Base-by-base conservation (phyloP, 2,888 invertebrate genomes). In the Eutolmus rufibarbis region DNA sequence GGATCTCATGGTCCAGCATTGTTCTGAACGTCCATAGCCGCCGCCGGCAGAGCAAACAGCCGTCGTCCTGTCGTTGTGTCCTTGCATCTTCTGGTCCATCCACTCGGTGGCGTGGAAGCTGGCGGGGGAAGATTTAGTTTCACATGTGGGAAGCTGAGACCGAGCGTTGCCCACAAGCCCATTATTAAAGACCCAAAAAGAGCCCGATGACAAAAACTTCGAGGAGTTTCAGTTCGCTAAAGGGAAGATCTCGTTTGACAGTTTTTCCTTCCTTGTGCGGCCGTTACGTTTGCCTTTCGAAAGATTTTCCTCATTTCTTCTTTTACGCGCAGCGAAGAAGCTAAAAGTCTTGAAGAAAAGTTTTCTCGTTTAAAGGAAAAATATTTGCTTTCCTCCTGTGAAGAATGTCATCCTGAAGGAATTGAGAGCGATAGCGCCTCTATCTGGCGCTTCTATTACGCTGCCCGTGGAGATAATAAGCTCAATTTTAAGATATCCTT, bases 221-320 rank as follows among this genome's bases (percentile, higher is more conserved):
- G 79, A 79, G 51, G 16, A 79, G 79, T 51, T 79, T 79, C 51
- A 79, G 51, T 31, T 16, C 34, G 57, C 57, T 66, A 37, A 34
- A 37, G 57, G 19, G 34, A 82, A 66, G 66, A 57, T 57, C 28
- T 57, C 57, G 51, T 82, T 82, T 57, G 82, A 66, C 51, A 79
- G 19, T 51, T 46, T 79, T 82, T 57, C 56, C 51, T 34, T 81
- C 16, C 34, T 81, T 76, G 5, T 76, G 34, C 66, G 19, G 34
- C 37, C 40, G 34, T n/a, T 57, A 23, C 56, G 34, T 57, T 37
- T 3, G 43, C 43, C 43, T 14, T 46, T 46, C 43, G n/a, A 66
- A 82, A n/a, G 82, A 82, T 82, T 82, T 82, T 66, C 37, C 37
- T 51, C 82, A 37, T 57, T 82, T 28, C 79, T 82, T 66, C 23